Base-by-base conservation (phyloP, 2,113 vertebrate species). In the Cranoglanis bouderius region DNA sequence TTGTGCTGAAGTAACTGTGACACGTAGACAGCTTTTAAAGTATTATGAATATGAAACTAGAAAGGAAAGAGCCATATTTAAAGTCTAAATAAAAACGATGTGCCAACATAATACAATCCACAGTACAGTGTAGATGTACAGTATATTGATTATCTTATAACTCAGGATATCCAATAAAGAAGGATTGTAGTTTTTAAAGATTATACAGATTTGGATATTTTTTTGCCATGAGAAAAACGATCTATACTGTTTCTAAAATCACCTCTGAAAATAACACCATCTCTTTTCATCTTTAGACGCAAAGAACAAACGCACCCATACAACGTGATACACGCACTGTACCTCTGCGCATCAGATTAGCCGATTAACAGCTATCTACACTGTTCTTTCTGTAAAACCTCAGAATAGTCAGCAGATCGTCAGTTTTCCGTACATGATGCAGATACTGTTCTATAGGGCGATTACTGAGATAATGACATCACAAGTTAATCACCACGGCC, bases 291-390 rank as follows among this genome's bases (percentile, higher is more conserved):
- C 94, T 93, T 92, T 94, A 91, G 91, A 92, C 90, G 83, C 88
- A 93, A 93, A 94, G 92, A 90, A 90, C 89, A 93, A 93, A 92
- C 92, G 87, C 89, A 90, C 19, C 4, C 35, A 21, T 74, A 90
- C 92, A 53, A 85, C 89, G 90, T 88, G 84, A 81, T 89, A 85
- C 85, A 85, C 85, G 2, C 89, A 10, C 9, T 2, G 46, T 49
- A 86, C 90, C 92, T 93, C 92, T 92, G 92, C 92, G 91, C 91
- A 88, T 92, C 92, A 95, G 94, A 95, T 95, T 95, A 95, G 94
- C 92, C 94, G 94, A 95, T 95, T 95, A 96, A 93, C 94, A 90
- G 93, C 92, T 88, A 74, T 95, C 87, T 90, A 86, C 84, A 40
- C 67, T 85, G 19, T 90, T 86, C 70, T 55, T 90, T 75, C 90